Evolutionary conservation across 2,113 vertebrate genomes (phyloP), one percentile per base, ranked within the genome.

Genomic region (Coryphaenoides rupestris): DNA sequence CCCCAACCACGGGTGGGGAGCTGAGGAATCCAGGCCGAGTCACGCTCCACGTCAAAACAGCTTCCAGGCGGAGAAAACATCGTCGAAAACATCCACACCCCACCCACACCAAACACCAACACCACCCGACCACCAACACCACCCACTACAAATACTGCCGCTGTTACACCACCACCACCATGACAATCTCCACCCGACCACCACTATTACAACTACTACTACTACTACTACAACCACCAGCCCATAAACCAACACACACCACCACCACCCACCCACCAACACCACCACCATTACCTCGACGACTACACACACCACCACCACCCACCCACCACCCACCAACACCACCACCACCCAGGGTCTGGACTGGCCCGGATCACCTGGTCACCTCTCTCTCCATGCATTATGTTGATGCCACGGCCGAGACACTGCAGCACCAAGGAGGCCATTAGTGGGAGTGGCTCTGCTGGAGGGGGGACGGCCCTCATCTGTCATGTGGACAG

Each of bases 11-110:
- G 6, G 33, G 33, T 54, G 63, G 60, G 60, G 58, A 66, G 69
- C 54, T 68, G 70, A 77, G 72, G 74, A 83, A 81, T 74, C 77
- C 63, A 65, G 58, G 63, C 67, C 15, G 28, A 80, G 74, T 82
- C 80, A 82, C 75, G 73, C 79, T 77, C 60, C 0, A 5, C 33
- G 69, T 80, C 54, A 54, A 68, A 79, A 74, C 70, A 69, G 72
- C 68, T 86, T 19, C 57, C n/a, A n/a, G n/a, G n/a, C n/a, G 65
- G 68, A 58, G 50, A 83, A 76, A 70, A 68, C 54, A 65, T 58
- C 3, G 40, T 21, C 57, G 47, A 19, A 58, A 40, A 28, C 58
- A 57, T 62, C 54, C 66, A n/a, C 24, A 26, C 24, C 24, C 24
- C 24, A 26, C 24, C 24, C 24, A 26, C 24, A 26, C 24, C 24